Evolutionary conservation across 2,113 vertebrate species (phyloP), one percentile per base, ranked within the genome.

Genomic region (Cephalopterus ornatus): DNA sequence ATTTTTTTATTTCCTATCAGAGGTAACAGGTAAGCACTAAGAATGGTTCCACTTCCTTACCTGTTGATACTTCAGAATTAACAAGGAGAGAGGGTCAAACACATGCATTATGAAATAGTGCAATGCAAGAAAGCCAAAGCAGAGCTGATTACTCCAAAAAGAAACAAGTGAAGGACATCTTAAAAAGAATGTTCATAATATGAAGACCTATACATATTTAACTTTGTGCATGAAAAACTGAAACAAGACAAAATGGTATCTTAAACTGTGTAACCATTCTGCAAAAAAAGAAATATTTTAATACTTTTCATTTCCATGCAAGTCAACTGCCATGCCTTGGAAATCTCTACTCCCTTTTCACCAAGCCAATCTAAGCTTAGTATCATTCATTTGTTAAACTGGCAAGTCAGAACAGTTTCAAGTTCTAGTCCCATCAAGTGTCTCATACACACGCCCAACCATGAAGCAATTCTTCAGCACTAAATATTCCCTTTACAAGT

Each of bases 261-360:
- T 80, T 62, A 63, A 83, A 44, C 55, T 22, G 17, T 44, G 24
- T 28, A 63, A 81, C 30, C 1, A 2, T 21, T 66, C 59, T 33
- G 44, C 6, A n/a, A 42, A 50, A 63, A 89, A 41, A 67, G 0
- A 86, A 86, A 14, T 79, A 72, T 41, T 74, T 74, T 37, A 44
- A 61, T 44, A 39, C 18, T 70, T 75, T 68, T 84, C 66, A 97
- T 97, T 97, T 98, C 63, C 90, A 96, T 96, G 97, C 86, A 97
- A 93, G 92, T 97, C 95, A 96, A 97, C 91, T 71, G 96, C 92
- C 3, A 95, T 96, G 44, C 96, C 96, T 89, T 12, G 4, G n/a
- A 98, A 97, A 82, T 97, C 89, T 72, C 92, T 92, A 81, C 89
- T 97, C 16, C 83, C 61, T n/a, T n/a, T 85, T 94, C 94, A 92